A percentile compares a stretch with the other conserved stretches of the same genome.
Evolutionary conservation across 2,888 invertebrate genomes (phyloP).

Genomic region (Callinectes sapidus): DNA sequence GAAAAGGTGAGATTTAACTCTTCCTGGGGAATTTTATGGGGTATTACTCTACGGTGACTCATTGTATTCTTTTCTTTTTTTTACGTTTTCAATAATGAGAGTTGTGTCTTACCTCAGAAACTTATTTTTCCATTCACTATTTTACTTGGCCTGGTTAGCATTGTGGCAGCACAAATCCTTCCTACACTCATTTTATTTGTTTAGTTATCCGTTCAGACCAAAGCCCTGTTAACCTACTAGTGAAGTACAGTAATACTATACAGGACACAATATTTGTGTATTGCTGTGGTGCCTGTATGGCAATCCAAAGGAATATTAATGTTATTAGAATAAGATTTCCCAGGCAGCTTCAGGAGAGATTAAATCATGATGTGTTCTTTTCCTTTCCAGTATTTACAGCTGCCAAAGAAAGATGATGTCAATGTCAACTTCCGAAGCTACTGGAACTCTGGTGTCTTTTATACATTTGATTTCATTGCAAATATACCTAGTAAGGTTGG

Average conservation of each 20-base stretch:
- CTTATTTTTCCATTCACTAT: neutral
- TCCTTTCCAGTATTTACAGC: slow-evolving; percentile 54
- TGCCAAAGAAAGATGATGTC: slow-evolving; percentile 62
- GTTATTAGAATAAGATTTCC: too few relatives aligned
- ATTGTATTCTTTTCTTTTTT: neutral
- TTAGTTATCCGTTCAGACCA: neutral
- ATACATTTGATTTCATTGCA: slow-evolving; percentile 65
- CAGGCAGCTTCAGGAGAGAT: too few relatives aligned
- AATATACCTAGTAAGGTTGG: slow-evolving; percentile 63
- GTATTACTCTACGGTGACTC: neutral
- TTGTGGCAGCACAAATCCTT: neutral
- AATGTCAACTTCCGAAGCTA: slow-evolving; percentile 68
- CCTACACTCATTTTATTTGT: neutral
- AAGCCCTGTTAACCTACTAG: neutral
- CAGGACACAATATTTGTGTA: too few relatives aligned
- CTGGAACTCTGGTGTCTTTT: slow-evolving; percentile 67
- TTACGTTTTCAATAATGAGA: neutral
- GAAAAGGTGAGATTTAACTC: slow-evolving; percentile 53
- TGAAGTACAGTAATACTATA: neutral
- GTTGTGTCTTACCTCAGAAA: neutral
- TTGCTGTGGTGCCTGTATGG: too few relatives aligned
- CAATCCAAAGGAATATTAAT: too few relatives aligned
- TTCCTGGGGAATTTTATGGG: neutral
- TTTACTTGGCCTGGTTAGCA: neutral
- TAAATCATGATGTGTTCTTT: too few relatives aligned